Conservation (phyloP, 2,113 vertebrate species). For the Cynoglossus semilaevis region DNA sequence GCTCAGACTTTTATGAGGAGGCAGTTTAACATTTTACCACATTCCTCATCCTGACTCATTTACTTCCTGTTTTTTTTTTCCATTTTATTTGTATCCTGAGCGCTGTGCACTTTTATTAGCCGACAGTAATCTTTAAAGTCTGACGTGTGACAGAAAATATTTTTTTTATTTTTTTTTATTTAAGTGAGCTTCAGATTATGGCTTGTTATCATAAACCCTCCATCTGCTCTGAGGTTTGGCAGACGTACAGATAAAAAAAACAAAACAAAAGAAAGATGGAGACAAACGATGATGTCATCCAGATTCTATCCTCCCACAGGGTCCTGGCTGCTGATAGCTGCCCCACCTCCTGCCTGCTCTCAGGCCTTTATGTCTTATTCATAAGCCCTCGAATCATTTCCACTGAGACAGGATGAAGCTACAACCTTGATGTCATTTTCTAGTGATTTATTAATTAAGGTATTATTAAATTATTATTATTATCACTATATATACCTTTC, state of each 20-base stretch:
- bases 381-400: slow-evolving; percentile 40
- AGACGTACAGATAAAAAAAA: background rate
- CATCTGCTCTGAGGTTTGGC: slow-evolving; percentile 5
- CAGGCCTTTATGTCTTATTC: slow-evolving; percentile 59
- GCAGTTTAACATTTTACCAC: slow-evolving; percentile 22
- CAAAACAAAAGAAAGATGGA: background rate
- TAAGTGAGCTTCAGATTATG: no score
- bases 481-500: no score
- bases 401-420: slow-evolving; percentile 16
- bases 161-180: background rate
- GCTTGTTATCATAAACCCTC: no score
- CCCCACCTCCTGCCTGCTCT: slow-evolving; percentile 28
- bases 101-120: background rate
- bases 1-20: slow-evolving; percentile 20
- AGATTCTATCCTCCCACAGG: slow-evolving; percentile 45
- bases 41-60: slow-evolving; percentile 18
- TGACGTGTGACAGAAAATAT: background rate
- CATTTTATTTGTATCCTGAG: background rate
- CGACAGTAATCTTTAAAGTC: background rate
- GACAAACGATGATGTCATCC: slow-evolving; percentile 53
- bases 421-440: background rate
- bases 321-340: slow-evolving; percentile 20
- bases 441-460: no score
- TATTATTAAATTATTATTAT: no score
- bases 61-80: background rate